These are phyloP conservation scores for Meriones unguiculatus DNA, from an alignment of 2,113 vertebrate species.

Conservation along the genomic window DNA sequence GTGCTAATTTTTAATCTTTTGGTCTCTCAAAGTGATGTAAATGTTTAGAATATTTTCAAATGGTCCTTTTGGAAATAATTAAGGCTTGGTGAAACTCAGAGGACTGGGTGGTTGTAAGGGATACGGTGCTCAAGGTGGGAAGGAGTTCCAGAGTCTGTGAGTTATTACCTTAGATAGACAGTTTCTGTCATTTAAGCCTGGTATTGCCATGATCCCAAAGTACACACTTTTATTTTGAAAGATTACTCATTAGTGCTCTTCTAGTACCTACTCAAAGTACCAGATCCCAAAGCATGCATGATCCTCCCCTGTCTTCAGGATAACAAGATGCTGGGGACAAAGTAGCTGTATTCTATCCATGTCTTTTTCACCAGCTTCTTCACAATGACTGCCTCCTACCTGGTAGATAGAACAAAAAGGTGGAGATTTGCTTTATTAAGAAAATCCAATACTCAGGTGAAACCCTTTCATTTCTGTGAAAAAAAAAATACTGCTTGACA, in stretches of 20 bases:
- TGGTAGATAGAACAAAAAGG: background rate
- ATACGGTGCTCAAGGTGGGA: background rate
- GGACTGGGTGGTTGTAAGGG: background rate
- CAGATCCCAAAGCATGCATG: background rate
- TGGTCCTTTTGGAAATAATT: background rate
- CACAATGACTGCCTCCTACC: background rate
- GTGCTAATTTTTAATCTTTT: too few species aligned
- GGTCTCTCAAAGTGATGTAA: background rate
- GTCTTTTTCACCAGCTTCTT: background rate
- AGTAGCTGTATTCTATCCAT: background rate
- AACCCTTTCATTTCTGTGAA: background rate
- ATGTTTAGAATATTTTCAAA: background rate
- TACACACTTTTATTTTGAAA: background rate
- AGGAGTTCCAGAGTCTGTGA: background rate
- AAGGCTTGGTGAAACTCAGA: background rate
- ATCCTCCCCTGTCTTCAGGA: accelerated
- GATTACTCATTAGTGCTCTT: background rate
- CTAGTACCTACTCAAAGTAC: accelerated
- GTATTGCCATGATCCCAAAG: background rate
- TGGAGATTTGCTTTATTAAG: background rate
- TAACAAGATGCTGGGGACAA: background rate
- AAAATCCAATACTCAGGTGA: background rate
- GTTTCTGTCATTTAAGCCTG: background rate
- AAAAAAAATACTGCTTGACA: background rate
- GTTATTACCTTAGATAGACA: background rate